phyloP scores from a whole-genome alignment of 1,140 invertebrate genomes.

The Bilobella aurantiaca region DNA sequence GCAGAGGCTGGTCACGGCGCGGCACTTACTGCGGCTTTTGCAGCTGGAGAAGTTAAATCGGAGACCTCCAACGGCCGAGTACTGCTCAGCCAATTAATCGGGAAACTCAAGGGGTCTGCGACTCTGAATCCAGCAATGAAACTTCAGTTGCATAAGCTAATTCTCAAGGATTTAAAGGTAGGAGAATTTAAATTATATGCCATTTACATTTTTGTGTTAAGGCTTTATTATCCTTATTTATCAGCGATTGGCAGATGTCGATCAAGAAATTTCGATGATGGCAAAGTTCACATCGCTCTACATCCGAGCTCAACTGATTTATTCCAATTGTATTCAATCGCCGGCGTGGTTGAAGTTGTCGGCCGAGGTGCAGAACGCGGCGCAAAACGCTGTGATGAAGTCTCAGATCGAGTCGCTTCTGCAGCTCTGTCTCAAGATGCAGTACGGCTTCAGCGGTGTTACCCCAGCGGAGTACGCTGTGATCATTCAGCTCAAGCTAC shows the following conservation, averaged over 20 bases:
- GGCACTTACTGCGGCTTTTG: background rate
- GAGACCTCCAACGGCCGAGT: conserved; percentile 17
- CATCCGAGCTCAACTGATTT: conserved; percentile 42
- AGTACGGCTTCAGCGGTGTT: conserved; percentile 72
- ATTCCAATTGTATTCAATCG: conserved; percentile 24
- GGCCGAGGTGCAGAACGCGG: conserved; percentile 4
- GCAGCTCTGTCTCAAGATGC: conserved; percentile 45
- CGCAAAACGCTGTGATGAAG: conserved; percentile 21
- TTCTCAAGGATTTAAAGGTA: conserved; percentile 33
- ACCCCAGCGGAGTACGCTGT: conserved; percentile 59
- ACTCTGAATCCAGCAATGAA: conserved; percentile 23
- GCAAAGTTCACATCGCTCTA: conserved; percentile 76
- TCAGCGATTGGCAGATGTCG: conserved; percentile 66
- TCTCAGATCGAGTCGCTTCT: conserved; percentile 29
- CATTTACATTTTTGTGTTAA: background rate
- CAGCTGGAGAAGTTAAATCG: background rate
- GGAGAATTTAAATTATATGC: background rate
- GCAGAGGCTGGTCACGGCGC: background rate
- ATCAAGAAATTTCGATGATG: conserved; percentile 65
- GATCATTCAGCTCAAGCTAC: conserved; percentile 71
- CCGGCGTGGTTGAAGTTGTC: conserved; percentile 26
- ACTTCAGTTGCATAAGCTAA: conserved; percentile 22
- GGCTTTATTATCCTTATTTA: conserved; percentile 28
- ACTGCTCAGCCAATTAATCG: conserved; percentile 25
- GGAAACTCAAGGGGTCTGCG: conserved; percentile 27